Evolutionary conservation across 2,113 vertebrate species (phyloP), one percentile per base, ranked within the genome.

Genomic region (Hymenochirus boettgeri): DNA sequence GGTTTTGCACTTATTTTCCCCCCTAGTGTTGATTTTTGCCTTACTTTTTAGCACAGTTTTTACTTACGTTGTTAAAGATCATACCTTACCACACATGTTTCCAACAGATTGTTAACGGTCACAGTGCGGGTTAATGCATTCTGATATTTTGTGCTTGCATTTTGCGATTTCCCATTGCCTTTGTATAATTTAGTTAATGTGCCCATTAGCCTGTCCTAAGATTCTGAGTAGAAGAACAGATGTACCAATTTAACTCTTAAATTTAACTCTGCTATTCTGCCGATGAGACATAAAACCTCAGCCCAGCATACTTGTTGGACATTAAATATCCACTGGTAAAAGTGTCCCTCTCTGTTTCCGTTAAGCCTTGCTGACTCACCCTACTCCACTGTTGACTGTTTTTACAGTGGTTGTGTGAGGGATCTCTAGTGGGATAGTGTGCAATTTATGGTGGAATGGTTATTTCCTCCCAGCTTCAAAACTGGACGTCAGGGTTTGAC

Each of bases 221-320:
- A 42, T 17, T n/a, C 39, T 42, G 58, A 61, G 24, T 18, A 48
- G 24, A 18, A 22, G 39, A 59, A 26, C 55, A 59, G 33, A 51
- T 59, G 47, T 52, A 67, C 33, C 56, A 67, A 55, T 67, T 52
- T 67, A n/a, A n/a, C n/a, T n/a, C n/a, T n/a, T n/a, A n/a, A n/a
- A n/a, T n/a, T n/a, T n/a, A 67, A 67, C 56, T 27, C n/a, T 19
- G 62, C 53, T 48, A 65, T 65, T 65, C 35, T 57, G 42, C 42
- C 57, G 62, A 57, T 59, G 64, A 59, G 64, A 67, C 56, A n/a
- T 59, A 56, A 67, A 67, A 67, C 64, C 64, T 59, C 64, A 67
- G 56, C 21, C 56, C 56, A 42, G 56, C 64, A 67, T 67, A 59
- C 56, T 67, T 67, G 46, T 39, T 52, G 56, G 56, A 59, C 64